These are phyloP conservation scores for Conger conger DNA, from an alignment of 2,113 vertebrate species.

Conservation along the genomic window DNA sequence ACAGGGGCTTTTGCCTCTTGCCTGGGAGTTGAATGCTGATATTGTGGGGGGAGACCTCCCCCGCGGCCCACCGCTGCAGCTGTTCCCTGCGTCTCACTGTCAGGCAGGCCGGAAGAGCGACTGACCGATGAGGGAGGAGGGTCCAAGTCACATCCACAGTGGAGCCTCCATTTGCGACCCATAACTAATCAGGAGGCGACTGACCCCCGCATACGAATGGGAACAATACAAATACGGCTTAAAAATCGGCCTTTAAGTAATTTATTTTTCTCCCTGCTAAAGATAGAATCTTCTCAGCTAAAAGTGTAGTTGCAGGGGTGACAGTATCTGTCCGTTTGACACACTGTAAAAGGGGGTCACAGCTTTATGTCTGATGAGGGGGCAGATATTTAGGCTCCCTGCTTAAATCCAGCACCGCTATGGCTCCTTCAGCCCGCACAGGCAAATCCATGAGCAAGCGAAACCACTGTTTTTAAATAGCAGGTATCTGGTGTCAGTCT, in stretches of 20 bases:
- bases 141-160: conserved; percentile 53
- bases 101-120: conserved; percentile 45
- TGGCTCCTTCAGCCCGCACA: background rate
- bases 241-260: background rate
- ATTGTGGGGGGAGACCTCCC: conserved; percentile 27
- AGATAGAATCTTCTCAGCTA: conserved; percentile 53
- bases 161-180: conserved; percentile 60
- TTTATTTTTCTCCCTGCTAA: conserved; percentile 30
- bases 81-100: conserved; percentile 67
- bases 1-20: background rate
- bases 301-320: conserved; percentile 61
- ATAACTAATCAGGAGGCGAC: conserved; percentile 30
- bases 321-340: conserved; percentile 66
- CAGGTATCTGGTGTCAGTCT: conserved; percentile 70
- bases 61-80: conserved; percentile 59
- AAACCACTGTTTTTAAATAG: conserved; percentile 76
- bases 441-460: conserved; percentile 73
- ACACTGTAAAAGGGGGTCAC: conserved; percentile 63
- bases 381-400: conserved; percentile 19
- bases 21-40: background rate
- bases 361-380: conserved; percentile 28
- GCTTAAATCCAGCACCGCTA: conserved; percentile 10
- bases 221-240: background rate
- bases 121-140: conserved; percentile 52
- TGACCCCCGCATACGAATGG: background rate